phyloP scores from a whole-genome alignment of 2,113 vertebrate species.

The Catharus fuscescens region DNA sequence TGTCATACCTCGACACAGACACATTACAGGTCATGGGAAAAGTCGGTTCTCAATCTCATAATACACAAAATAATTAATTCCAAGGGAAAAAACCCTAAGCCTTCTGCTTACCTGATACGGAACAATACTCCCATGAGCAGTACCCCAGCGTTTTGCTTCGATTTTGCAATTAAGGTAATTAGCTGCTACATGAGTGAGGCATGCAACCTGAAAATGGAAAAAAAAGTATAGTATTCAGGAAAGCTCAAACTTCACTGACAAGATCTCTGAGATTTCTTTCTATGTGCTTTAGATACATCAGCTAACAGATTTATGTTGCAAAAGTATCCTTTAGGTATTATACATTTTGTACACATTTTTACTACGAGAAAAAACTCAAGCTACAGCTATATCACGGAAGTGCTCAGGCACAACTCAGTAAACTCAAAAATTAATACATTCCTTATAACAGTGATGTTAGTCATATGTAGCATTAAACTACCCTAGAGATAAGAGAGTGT shows the following conservation, averaged over 20 bases:
- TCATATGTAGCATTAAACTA: background rate
- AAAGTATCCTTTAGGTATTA: background rate
- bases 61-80: background rate
- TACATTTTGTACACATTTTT: background rate
- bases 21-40: constrained; percentile 4
- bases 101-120: constrained; percentile 84
- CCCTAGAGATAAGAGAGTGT: background rate
- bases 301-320: background rate
- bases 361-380: background rate
- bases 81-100: background rate
- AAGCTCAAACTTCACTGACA: background rate
- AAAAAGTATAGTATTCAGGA: background rate
- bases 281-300: background rate
- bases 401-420: background rate
- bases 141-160: constrained; percentile 85
- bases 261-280: background rate
- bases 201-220: constrained; percentile 79
- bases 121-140: constrained; percentile 87
- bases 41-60: background rate
- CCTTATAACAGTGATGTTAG: background rate
- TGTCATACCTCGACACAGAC: constrained; percentile 10
- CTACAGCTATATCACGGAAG: background rate
- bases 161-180: constrained; percentile 83
- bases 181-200: constrained; percentile 84
- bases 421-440: background rate